Conservation (phyloP, 2,113 vertebrate species). For the Camelus dromedarius region DNA sequence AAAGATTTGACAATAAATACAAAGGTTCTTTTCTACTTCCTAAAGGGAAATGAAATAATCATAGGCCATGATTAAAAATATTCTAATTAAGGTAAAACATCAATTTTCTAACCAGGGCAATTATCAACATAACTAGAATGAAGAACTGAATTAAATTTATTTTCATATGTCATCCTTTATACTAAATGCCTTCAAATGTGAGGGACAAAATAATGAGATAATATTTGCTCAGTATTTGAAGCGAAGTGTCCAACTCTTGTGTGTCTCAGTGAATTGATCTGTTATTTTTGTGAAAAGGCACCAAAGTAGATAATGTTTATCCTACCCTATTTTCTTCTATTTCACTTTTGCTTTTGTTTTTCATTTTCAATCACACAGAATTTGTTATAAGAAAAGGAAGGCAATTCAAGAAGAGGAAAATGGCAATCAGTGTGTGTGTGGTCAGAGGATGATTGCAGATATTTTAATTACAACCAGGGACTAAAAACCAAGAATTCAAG, state of each 20-base stretch:
- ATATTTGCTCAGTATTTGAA: slow-evolving; percentile 29
- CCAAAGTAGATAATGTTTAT: not conserved
- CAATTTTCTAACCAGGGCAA: slow-evolving; percentile 27
- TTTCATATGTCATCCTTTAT: slow-evolving; percentile 47
- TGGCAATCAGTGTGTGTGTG: rapidly evolving
- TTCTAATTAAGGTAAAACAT: slow-evolving; percentile 30
- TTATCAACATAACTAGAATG: not conserved
- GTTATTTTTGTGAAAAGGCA: slow-evolving; percentile 32
- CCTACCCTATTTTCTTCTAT: not conserved
- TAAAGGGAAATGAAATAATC: not conserved
- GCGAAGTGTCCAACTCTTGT: not conserved
- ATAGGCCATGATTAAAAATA: not conserved
- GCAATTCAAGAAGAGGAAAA: not conserved
- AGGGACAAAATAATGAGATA: slow-evolving; percentile 37
- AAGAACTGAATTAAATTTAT: slow-evolving; percentile 42
- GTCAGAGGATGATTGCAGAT: not conserved
- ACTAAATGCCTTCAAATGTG: not conserved
- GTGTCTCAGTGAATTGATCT: not conserved
- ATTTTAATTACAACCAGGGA: not conserved
- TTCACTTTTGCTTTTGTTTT: not conserved
- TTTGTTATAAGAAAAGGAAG: not conserved
- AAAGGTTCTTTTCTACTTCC: not conserved
- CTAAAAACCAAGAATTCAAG: not conserved
- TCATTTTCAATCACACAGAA: not conserved
- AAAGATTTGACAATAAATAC: not conserved